Conservation (phyloP, 1,140 invertebrate species). For the Drosophila paulistorum region DNA sequence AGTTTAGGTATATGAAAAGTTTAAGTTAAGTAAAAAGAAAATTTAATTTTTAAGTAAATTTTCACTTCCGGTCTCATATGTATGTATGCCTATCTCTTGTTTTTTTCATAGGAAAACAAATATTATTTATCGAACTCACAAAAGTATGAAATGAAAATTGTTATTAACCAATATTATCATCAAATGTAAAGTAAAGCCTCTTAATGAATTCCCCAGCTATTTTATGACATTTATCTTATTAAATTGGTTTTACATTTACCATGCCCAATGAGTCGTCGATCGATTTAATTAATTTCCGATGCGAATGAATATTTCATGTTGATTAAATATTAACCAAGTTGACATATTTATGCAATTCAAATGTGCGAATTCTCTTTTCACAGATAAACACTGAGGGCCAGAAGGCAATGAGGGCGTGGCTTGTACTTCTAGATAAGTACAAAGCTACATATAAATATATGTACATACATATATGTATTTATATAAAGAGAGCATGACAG, state of each 20-base stretch:
- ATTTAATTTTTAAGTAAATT: too few relatives aligned
- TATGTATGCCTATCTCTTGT: too few relatives aligned
- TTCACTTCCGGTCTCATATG: too few relatives aligned
- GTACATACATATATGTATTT: not conserved
- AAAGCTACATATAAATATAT: not conserved
- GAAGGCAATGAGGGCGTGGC: conserved; percentile 7
- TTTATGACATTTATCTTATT: conserved; percentile 1
- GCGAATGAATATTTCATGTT: conserved; percentile 28
- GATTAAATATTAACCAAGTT: conserved; percentile 48
- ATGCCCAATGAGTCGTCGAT: conserved; percentile 21
- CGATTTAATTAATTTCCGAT: conserved; percentile 55
- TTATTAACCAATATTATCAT: not conserved
- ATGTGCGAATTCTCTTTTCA: conserved; percentile 24
- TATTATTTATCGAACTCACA: too few relatives aligned
- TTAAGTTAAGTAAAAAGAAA: too few relatives aligned
- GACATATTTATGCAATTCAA: conserved; percentile 45
- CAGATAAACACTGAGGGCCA: conserved; percentile 4
- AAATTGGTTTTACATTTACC: not conserved
- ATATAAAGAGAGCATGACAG: conserved; percentile 55
- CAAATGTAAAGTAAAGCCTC: not conserved
- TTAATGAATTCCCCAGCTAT: not conserved
- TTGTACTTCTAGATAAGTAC: not conserved
- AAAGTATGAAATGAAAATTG: not conserved
- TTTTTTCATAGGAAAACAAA: too few relatives aligned
- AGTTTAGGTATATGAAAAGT: too few relatives aligned